Evolutionary conservation across 2,888 invertebrate genomes (phyloP).

Genomic region (Argynnis bischoffii): DNA sequence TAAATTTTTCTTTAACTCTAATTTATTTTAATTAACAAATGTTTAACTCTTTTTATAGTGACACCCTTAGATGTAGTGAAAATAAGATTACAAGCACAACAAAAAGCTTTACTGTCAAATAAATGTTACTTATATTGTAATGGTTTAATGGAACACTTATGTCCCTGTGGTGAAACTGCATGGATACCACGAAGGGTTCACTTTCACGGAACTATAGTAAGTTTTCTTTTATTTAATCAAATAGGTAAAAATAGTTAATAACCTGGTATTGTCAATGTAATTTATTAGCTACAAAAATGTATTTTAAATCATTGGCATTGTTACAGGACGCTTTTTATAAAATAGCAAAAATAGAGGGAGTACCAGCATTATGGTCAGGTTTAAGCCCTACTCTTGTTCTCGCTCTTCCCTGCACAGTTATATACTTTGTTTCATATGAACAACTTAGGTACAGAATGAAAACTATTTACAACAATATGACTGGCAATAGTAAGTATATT

Average conservation of each 20-base stretch:
- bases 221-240: conserved; percentile 2
- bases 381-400: conserved; percentile 97
- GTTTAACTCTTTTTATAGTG: conserved; percentile 83
- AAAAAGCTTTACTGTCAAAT: conserved; percentile 89
- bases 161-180: conserved; percentile 87
- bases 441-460: conserved; percentile 88
- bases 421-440: conserved; percentile 98
- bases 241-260: background rate
- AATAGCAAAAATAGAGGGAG: conserved; percentile 94
- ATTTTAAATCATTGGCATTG: background rate
- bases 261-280: background rate
- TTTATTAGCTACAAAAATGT: background rate
- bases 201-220: conserved; percentile 90
- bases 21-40: background rate
- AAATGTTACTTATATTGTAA: conserved; percentile 98
- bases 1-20: background rate
- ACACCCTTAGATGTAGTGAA: conserved; percentile 99
- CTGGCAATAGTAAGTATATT: conserved; percentile 60
- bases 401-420: conserved; percentile 97
- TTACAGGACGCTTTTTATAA: conserved; percentile 96
- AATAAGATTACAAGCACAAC: conserved; percentile 97
- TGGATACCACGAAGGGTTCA: conserved; percentile 87
- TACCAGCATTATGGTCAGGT: conserved; percentile 97
- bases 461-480: conserved; percentile 74
- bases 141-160: conserved; percentile 99